A percentile compares a stretch with the other conserved stretches of the same genome.
Conservation (phyloP, 2,113 vertebrate genomes). For the Thermophis baileyi region DNA sequence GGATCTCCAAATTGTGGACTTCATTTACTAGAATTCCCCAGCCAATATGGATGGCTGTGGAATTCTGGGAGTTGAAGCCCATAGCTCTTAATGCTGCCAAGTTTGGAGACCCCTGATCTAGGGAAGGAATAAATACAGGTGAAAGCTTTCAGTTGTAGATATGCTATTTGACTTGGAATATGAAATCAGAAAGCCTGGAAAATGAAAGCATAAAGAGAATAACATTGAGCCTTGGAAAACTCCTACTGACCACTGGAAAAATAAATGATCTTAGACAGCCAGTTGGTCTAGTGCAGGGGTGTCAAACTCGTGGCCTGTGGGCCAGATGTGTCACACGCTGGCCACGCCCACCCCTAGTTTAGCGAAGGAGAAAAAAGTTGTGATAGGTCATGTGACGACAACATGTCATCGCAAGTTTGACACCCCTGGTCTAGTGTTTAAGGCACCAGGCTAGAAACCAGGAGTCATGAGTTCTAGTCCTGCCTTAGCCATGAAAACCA, state of each 20-base stretch:
- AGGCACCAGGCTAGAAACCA: not conserved
- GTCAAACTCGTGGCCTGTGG: too few species aligned
- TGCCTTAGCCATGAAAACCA: not conserved
- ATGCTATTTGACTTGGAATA: not conserved
- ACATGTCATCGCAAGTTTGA: too few species aligned
- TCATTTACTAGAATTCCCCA: too few species aligned
- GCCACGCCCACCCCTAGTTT: too few species aligned
- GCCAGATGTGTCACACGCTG: too few species aligned
- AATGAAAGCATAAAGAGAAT: not conserved
- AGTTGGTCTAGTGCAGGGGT: not conserved
- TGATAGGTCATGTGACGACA: too few species aligned
- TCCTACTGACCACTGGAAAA: not conserved
- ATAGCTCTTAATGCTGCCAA: too few species aligned
- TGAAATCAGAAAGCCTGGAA: not conserved
- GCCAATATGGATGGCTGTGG: too few species aligned
- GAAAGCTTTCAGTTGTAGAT: not conserved
- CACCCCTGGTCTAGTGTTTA: not conserved
- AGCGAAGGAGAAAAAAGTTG: too few species aligned
- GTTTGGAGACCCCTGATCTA: not conserved
- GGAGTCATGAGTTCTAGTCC: not conserved
- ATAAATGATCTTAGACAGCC: not conserved
- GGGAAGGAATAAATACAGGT: not conserved
- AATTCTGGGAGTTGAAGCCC: too few species aligned
- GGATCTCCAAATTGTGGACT: not conserved
- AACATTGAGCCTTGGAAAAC: not conserved